A percentile compares a stretch with the other conserved stretches of the same genome.
phyloP scores from a whole-genome alignment of 2,888 invertebrate species.

The Platerodrilus igneus region DNA sequence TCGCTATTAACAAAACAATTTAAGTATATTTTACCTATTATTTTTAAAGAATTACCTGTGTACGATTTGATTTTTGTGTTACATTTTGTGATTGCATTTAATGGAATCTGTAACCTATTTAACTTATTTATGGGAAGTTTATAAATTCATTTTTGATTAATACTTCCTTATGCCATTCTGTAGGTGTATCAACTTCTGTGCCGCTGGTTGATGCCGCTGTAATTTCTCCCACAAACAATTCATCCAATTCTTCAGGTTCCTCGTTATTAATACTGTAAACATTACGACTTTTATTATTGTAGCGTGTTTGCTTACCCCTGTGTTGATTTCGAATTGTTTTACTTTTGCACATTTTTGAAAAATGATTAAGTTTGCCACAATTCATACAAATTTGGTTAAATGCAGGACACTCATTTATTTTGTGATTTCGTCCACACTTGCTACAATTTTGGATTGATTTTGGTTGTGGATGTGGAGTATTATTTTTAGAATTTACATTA shows the following conservation, averaged over 20 bases:
- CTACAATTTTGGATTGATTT: too few species aligned
- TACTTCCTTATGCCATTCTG: slow-evolving; percentile 4
- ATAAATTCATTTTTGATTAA: slow-evolving; percentile 6
- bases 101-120: not conserved
- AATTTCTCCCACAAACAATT: not conserved
- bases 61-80: slow-evolving; percentile 16
- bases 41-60: slow-evolving; percentile 14
- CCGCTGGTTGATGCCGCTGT: too few species aligned
- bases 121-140: slow-evolving; percentile 12
- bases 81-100: slow-evolving; percentile 3
- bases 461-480: not conserved
- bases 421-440: slow-evolving; percentile 18
- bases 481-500: too few species aligned
- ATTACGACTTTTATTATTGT: not conserved
- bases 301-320: not conserved
- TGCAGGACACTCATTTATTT: slow-evolving; percentile 18
- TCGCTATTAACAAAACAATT: slow-evolving; percentile 10
- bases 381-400: slow-evolving; percentile 15
- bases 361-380: slow-evolving; percentile 20
- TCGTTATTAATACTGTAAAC: not conserved
- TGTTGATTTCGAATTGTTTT: not conserved
- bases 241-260: not conserved
- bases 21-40: slow-evolving; percentile 16
- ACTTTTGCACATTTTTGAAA: slow-evolving; percentile 15
- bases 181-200: too few species aligned